Base-by-base conservation (phyloP, 2,113 vertebrate genomes). In the Platichthys flesus region DNA sequence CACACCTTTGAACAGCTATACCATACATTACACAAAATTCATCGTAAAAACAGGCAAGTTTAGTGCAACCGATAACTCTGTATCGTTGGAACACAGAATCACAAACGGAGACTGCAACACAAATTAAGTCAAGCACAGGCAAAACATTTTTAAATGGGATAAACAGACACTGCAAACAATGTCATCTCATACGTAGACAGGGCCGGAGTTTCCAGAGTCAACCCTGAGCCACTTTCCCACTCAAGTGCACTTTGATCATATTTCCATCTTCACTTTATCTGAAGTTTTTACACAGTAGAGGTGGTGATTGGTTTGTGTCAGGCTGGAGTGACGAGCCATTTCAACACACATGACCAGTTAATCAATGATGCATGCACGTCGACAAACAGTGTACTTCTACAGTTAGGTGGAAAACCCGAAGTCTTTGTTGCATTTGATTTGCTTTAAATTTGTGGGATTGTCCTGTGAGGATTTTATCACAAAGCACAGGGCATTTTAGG, bases 1-100 rank as follows among this genome's bases (percentile, higher is more conserved):
- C 47, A 51, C 47, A 51, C 15, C 18, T 51, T 51, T 51, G 47
- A 51, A 51, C 47, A 18, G 4, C 81, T 91, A 90, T 79, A 85
- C 60, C 91, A 93, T 88, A 90, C 93, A 72, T 74, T 76, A 82
- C 85, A 92, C 74, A 67, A 42, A 66, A 28, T 79, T 81, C 59
- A 79, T 83, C 37, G 90, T 93, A 93, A 92, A 92, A 93, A 92
- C 91, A 94, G 89, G 88, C 89, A 81, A 87, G 78, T 92, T 90
- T 64, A 91, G 91, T 94, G 94, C 94, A 95, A 93, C 90, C 89
- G 60, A 35, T 35, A 66, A 81, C 56, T 86, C 56, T 63, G 66
- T 74, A 26, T 54, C 4, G 4, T 55, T 65, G 54, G 83, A 71
- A 79, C 65, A 70, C 79, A 69, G 71, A 80, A 85, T 85, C 83